phyloP scores from a whole-genome alignment of 1,140 invertebrate genomes.

The Drosophila quadrilineata region DNA sequence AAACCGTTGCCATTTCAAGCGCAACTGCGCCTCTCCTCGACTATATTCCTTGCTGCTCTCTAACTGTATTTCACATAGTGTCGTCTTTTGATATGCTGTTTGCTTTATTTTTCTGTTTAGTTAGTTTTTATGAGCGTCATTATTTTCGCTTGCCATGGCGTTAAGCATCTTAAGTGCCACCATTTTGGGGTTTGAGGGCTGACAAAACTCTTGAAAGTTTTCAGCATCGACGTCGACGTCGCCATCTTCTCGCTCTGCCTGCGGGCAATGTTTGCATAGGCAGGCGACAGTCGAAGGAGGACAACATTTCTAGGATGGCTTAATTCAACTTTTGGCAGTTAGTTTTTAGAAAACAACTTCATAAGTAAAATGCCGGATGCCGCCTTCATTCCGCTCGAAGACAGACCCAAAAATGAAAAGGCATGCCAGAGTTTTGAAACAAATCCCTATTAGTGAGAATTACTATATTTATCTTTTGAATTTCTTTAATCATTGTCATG shows the following conservation, averaged over 20 bases:
- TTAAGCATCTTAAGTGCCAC: constrained; percentile 75
- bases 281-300: constrained; percentile 67
- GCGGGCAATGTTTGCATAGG: constrained; percentile 61
- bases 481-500: too few species aligned
- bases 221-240: neutral
- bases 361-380: constrained; percentile 52
- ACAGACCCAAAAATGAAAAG: too few species aligned
- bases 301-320: constrained; percentile 53
- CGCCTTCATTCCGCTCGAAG: constrained; percentile 1
- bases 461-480: too few species aligned
- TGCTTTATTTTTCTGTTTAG: constrained; percentile 75
- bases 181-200: neutral
- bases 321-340: constrained; percentile 72
- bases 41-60: neutral
- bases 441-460: too few species aligned
- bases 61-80: constrained; percentile 39
- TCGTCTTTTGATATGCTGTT: constrained; percentile 37
- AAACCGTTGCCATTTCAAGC: too few species aligned
- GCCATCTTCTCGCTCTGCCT: constrained; percentile 5
- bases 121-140: constrained; percentile 80
- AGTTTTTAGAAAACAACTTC: constrained; percentile 75
- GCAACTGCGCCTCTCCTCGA: too few species aligned
- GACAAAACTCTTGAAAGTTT: constrained; percentile 13
- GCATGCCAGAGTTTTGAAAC: too few species aligned
- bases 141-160: constrained; percentile 77